Base-by-base conservation (phyloP, 2,888 invertebrate genomes). In the Stramonita haemastoma region DNA sequence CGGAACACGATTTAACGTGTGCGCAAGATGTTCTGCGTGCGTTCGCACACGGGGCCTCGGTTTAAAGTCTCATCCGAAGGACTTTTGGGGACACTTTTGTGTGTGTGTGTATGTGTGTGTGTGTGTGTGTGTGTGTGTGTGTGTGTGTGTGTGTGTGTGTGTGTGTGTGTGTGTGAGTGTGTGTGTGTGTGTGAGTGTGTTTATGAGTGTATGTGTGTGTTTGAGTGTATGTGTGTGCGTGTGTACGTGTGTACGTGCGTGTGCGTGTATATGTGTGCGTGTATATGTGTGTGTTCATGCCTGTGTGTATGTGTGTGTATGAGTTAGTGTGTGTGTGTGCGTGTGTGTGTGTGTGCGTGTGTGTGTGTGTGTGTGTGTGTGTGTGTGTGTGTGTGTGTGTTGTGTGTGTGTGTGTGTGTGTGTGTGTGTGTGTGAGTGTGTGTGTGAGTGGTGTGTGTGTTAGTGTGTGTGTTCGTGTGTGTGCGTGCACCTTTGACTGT, bases 141-240 rank as follows among this genome's bases (percentile, higher is more conserved):
- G 73, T 73, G 73, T n/a, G 73, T 73, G 73, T 26, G 73, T 73
- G 73, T 26, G n/a, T 73, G 73, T 73, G 73, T 73, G 73, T 73
- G 73, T 73, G 73, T 73, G 73, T 73, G 73, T 73, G 73, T 73
- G n/a, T 73, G n/a, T 73, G 73, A 6, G 73, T 73, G 15, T n/a
- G 73, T 73, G 73, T n/a, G 15, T 73, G 73, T n/a, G 73, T 73
- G 15, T n/a, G 73, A 6, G 73, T 73, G 15, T 73, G 73, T 73
- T 11, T 73, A 5, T 73, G 73, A 17, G 73, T 73, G 73, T 73
- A 5, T 73, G 73, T 73, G 73, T 73, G 73, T 73, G 73, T 73
- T 6, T 73, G 73, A 17, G 73, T 73, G 15, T 73, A 26, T 73
- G 73, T 73, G 15, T 73, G 73, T 73, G 73, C 22, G 73, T 73